These are phyloP conservation scores for Steatocranus sp. DNA, from an alignment of 2,797 vertebrate species.

Conservation along the genomic window DNA sequence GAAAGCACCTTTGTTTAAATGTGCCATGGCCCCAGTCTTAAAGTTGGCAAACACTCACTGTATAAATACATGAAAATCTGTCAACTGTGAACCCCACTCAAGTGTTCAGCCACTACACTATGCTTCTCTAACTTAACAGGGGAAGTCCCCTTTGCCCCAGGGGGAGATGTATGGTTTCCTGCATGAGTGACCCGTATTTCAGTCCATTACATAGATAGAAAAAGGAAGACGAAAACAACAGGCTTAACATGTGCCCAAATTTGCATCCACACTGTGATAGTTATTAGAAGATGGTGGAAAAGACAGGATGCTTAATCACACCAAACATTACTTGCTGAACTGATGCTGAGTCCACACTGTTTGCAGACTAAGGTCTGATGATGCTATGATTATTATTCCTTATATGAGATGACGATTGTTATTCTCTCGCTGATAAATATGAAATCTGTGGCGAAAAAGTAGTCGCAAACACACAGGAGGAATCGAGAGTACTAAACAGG, in stretches of 20 bases:
- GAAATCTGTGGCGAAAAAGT: neutral
- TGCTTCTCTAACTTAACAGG: neutral
- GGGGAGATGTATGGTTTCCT: conserved; percentile 41
- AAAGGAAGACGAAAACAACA: neutral
- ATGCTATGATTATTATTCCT: neutral
- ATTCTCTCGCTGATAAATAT: neutral
- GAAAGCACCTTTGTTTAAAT: neutral
- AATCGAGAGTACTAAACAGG: neutral
- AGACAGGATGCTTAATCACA: neutral
- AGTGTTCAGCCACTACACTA: neutral
- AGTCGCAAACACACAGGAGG: neutral
- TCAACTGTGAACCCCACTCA: neutral
- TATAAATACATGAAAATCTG: neutral
- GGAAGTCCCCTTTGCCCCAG: conserved; percentile 6
- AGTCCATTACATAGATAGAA: neutral
- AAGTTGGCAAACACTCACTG: neutral
- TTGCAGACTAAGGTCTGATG: neutral
- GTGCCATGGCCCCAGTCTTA: neutral
- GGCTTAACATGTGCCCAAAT: neutral
- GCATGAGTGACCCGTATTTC: neutral
- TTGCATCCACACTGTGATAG: neutral
- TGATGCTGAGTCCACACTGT: neutral
- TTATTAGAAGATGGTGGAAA: neutral
- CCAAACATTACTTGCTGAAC: neutral
- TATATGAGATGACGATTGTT: neutral